A percentile compares a stretch with the other conserved stretches of the same genome.
Conservation (phyloP, 2,888 invertebrate species). For the Rhogogaster chlorosoma region DNA sequence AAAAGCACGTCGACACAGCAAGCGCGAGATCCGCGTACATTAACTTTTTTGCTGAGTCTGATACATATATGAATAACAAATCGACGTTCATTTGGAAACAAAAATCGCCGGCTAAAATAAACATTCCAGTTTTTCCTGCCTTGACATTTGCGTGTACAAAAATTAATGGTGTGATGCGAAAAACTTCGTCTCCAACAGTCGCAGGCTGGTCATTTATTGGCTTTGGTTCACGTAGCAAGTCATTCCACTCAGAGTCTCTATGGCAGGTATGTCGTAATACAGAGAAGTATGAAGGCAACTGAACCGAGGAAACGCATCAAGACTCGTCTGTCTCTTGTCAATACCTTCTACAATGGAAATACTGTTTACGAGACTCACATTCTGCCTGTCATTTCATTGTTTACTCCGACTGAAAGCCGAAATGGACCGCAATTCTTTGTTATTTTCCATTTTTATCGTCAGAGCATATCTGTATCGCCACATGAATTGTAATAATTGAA, state of each 20-base stretch:
- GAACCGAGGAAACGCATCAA: background rate
- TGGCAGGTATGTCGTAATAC: background rate
- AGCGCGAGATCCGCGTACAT: background rate
- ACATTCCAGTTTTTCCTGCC: background rate
- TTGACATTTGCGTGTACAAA: background rate
- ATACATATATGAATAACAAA: background rate
- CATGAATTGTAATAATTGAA: background rate
- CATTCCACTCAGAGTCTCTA: background rate
- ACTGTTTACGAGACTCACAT: background rate
- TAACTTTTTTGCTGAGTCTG: background rate
- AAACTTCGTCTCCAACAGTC: background rate
- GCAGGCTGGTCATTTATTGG: background rate
- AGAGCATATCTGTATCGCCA: background rate
- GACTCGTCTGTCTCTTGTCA: background rate
- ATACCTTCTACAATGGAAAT: background rate
- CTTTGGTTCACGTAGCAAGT: background rate
- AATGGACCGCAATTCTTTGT: background rate
- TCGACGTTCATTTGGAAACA: background rate
- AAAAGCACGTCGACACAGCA: background rate
- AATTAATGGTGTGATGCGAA: background rate
- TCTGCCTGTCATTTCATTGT: background rate
- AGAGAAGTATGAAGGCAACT: background rate
- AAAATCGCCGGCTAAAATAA: background rate
- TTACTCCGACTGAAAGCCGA: background rate
- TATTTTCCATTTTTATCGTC: background rate